Percentiles rank a stretch among this genome's conserved stretches.
Evolutionary conservation across 2,113 vertebrate genomes (phyloP).

Genomic region (human (Homo sapiens)): DNA sequence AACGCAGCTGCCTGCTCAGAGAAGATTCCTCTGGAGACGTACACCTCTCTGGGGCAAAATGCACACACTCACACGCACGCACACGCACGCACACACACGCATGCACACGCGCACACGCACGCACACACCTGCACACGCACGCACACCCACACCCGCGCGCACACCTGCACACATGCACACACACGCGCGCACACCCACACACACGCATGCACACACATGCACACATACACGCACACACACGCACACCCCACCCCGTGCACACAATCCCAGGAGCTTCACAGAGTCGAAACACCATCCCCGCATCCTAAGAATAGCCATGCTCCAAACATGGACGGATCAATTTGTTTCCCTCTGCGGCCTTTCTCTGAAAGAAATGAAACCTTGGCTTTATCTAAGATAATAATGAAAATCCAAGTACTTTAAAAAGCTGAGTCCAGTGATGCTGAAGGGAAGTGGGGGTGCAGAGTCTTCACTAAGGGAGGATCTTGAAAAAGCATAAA

Average conservation of each 20-base stretch:
- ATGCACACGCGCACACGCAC: too few species aligned
- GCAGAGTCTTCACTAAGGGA: not conserved
- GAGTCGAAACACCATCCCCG: not conserved
- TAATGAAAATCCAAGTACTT: slow-evolving; percentile 50
- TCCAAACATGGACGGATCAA: not conserved
- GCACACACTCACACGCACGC: not conserved
- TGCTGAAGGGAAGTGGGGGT: too few species aligned
- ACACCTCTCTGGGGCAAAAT: not conserved
- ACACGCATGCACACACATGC: too few species aligned
- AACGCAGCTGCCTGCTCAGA: not conserved
- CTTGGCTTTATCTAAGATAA: not conserved
- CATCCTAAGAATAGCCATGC: not conserved
- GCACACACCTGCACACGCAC: too few species aligned
- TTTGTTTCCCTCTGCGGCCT: not conserved
- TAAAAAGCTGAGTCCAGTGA: not conserved
- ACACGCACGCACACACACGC: not conserved
- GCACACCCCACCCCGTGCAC: accelerated
- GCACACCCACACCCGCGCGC: too few species aligned
- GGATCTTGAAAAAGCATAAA: not conserved
- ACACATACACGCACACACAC: too few species aligned
- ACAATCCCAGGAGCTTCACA: not conserved
- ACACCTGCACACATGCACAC: too few species aligned
- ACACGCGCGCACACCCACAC: too few species aligned
- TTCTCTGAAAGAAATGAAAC: slow-evolving; percentile 37
- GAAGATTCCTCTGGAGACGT: not conserved